Percentiles rank a stretch among this genome's conserved stretches.
phyloP scores from a whole-genome alignment of 2,113 vertebrate species.

The Loxodonta africana region DNA sequence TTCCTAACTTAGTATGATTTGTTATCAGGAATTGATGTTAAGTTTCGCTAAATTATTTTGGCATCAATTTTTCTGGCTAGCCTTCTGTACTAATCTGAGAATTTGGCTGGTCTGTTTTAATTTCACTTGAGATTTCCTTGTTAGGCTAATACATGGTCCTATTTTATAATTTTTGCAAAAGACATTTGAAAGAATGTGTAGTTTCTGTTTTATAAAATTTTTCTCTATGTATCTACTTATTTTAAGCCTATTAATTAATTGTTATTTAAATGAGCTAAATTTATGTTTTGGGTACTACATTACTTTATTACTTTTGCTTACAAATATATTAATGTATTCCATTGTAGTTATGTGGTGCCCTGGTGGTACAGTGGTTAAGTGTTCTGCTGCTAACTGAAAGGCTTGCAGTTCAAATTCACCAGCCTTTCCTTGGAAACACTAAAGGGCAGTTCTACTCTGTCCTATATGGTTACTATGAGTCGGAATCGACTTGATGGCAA shows the following conservation, averaged over 20 bases:
- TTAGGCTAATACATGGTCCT: neutral
- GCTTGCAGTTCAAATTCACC: too few species aligned
- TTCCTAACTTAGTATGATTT: neutral
- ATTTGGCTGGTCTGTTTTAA: conserved; percentile 24
- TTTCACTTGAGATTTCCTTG: conserved; percentile 10
- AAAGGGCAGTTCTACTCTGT: too few species aligned
- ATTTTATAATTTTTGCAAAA: conserved; percentile 46
- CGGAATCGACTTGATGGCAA: too few species aligned
- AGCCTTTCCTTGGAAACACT: too few species aligned
- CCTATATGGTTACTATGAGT: too few species aligned
- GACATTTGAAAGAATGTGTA: conserved; percentile 20
- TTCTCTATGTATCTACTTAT: neutral
- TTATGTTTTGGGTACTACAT: neutral
- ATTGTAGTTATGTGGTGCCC: neutral
- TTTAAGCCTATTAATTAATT: neutral
- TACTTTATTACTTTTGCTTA: conserved; percentile 33
- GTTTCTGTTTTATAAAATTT: neutral
- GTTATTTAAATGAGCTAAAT: conserved; percentile 13
- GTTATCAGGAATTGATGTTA: neutral
- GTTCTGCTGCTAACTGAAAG: too few species aligned
- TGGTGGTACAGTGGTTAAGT: too few species aligned
- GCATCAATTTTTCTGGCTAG: conserved; percentile 1
- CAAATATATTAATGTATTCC: neutral
- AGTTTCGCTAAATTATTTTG: neutral
- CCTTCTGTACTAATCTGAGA: neutral